Percentiles rank a stretch among this genome's conserved stretches.
phyloP scores from a whole-genome alignment of 2,888 invertebrate species.

The Azorinus chamasolen region DNA sequence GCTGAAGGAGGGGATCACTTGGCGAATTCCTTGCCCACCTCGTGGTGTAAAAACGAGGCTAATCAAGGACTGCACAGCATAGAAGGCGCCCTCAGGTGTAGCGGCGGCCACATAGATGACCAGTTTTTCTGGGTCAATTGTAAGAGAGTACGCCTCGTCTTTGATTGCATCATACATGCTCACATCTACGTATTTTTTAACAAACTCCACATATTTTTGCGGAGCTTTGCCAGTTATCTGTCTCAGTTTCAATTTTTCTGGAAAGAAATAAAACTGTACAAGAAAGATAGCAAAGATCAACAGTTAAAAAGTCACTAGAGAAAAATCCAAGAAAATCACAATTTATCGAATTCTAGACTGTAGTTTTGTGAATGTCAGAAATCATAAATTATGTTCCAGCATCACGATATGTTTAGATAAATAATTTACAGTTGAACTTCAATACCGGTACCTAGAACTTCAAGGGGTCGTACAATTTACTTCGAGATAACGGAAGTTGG shows the following conservation, averaged over 20 bases:
- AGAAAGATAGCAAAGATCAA: too few species aligned
- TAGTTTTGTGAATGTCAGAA: too few species aligned
- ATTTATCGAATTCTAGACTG: too few species aligned
- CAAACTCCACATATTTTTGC: conserved; percentile 28
- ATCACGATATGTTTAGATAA: too few species aligned
- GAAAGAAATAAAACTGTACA: background rate
- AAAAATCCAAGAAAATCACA: too few species aligned
- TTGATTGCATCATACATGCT: conserved; percentile 4
- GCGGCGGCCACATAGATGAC: conserved; percentile 66
- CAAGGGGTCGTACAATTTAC: too few species aligned
- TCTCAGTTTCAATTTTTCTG: conserved; percentile 46
- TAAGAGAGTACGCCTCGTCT: conserved; percentile 73
- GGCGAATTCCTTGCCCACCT: conserved; percentile 16
- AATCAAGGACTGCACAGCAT: conserved; percentile 75
- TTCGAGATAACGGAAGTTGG: too few species aligned
- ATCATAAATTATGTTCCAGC: too few species aligned
- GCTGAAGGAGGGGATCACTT: conserved; percentile 42
- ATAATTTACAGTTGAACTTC: too few species aligned
- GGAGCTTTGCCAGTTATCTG: conserved; percentile 29
- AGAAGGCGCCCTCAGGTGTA: conserved; percentile 73
- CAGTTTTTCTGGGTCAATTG: conserved; percentile 55
- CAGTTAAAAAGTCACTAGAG: too few species aligned
- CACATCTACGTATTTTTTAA: conserved; percentile 4
- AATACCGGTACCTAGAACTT: too few species aligned
- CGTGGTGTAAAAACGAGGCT: conserved; percentile 53